These are phyloP conservation scores for Adoxophyes honmai DNA, from an alignment of 1,140 invertebrate species.

Conservation along the genomic window DNA sequence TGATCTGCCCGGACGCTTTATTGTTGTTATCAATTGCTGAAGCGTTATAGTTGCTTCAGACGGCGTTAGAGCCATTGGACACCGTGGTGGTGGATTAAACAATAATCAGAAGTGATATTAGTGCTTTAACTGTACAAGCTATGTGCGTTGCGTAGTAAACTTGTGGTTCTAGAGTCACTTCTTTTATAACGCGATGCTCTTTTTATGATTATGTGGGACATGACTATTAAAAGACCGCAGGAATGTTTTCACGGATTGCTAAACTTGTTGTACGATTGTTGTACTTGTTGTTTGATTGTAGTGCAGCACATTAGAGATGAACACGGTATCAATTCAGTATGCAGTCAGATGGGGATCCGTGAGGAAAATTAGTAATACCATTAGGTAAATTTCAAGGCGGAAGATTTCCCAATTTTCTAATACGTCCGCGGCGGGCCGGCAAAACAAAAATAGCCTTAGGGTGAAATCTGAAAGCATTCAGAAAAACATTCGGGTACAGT, in stretches of 20 bases:
- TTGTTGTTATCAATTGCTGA: slow-evolving; percentile 53
- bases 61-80: slow-evolving; percentile 2
- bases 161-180: too few species aligned
- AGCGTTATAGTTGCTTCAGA: slow-evolving; percentile 26
- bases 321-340: too few species aligned
- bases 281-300: too few species aligned
- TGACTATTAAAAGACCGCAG: too few species aligned
- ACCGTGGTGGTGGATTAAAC: slow-evolving; percentile 5
- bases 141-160: too few species aligned
- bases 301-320: too few species aligned
- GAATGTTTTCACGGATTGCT: too few species aligned
- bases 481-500: slow-evolving; percentile 66
- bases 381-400: background rate
- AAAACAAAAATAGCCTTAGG: slow-evolving; percentile 65
- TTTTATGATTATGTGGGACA: too few species aligned
- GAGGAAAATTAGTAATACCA: slow-evolving; percentile 9
- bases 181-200: too few species aligned
- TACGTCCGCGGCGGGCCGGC: slow-evolving; percentile 37
- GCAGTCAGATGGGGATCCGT: background rate
- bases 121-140: too few species aligned
- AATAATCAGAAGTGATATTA: slow-evolving; percentile 3
- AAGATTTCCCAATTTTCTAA: slow-evolving; percentile 39
- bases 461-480: slow-evolving; percentile 71
- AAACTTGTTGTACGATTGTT: too few species aligned
- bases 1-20: slow-evolving; percentile 15